Evolutionary conservation across 1,140 invertebrate species (phyloP).

Genomic region (Drosophila subobscura): DNA sequence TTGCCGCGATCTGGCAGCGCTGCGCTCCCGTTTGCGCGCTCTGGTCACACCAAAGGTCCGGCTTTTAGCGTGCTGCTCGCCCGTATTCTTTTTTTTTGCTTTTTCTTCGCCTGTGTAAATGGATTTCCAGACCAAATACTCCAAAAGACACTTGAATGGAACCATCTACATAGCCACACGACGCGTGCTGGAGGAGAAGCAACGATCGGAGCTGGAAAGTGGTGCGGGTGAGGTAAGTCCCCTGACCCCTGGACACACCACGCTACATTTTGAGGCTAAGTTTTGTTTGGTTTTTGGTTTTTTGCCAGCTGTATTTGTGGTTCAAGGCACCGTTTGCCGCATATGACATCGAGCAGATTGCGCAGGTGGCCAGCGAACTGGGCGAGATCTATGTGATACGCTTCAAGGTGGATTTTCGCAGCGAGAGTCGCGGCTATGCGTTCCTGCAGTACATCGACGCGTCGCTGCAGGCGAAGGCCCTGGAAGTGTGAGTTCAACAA

Average conservation of each 20-base stretch:
- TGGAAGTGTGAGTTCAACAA: conserved; percentile 17
- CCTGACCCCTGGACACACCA: neutral
- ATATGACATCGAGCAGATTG: conserved; percentile 17
- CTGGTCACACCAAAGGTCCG: neutral
- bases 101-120: conserved; percentile 2
- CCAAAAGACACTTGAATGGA: conserved; percentile 41
- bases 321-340: neutral
- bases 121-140: conserved; percentile 30
- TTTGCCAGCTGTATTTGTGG: conserved; percentile 40
- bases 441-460: conserved; percentile 59
- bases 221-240: conserved; percentile 52
- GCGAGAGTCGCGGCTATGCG: conserved; percentile 49
- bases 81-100: conserved; percentile 10
- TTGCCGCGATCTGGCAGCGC: conserved; percentile 16
- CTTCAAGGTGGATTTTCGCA: conserved; percentile 53
- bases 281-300: neutral
- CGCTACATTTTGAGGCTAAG: neutral
- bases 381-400: conserved; percentile 56
- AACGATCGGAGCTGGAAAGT: neutral
- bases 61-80: conserved; percentile 5
- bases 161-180: conserved; percentile 41
- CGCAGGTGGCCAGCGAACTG: conserved; percentile 28
- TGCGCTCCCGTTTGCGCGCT: rapidly evolving
- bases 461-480: conserved; percentile 3
- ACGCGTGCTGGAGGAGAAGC: neutral